Percentiles rank a stretch among this genome's conserved stretches.
These are phyloP conservation scores for Cynoglossus semilaevis DNA, from an alignment of 2,113 vertebrate species.

Conservation along the genomic window DNA sequence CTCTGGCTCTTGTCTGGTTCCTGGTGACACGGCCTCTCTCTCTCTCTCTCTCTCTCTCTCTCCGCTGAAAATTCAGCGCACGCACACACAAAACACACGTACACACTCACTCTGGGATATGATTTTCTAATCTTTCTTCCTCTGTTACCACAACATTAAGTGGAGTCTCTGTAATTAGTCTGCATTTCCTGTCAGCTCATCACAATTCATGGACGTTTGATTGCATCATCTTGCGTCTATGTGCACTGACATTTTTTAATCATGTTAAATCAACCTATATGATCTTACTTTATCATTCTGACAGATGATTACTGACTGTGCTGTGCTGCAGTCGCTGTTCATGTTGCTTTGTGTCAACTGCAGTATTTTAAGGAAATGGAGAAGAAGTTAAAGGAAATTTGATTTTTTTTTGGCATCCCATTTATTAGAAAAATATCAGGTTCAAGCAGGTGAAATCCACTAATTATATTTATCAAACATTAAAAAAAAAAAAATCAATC, in stretches of 20 bases:
- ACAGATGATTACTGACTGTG: slow-evolving; percentile 9
- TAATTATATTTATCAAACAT: no score
- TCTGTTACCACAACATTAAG: slow-evolving; percentile 5
- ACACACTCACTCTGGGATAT: slow-evolving; percentile 11
- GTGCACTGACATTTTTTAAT: slow-evolving; percentile 18
- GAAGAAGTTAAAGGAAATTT: slow-evolving; percentile 1
- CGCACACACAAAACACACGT: slow-evolving; percentile 11
- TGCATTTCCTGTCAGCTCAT: slow-evolving; percentile 38
- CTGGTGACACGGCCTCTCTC: slow-evolving; percentile 8
- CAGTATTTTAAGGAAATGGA: background rate
- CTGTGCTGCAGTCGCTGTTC: background rate
- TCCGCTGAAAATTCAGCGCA: background rate
- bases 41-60: background rate
- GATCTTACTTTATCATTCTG: slow-evolving; percentile 14
- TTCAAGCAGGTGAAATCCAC: no score
- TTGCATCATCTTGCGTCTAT: slow-evolving; percentile 36
- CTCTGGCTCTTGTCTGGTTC: slow-evolving; percentile 19
- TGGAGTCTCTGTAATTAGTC: slow-evolving; percentile 40
- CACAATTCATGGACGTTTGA: slow-evolving; percentile 30
- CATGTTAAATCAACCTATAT: slow-evolving; percentile 24
- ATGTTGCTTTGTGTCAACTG: background rate
- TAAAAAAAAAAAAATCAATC: no score
- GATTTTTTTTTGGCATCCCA: background rate
- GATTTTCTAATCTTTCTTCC: slow-evolving; percentile 33
- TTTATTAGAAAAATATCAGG: no score